These are phyloP conservation scores for Calvadosia cruxmelitensis DNA, from an alignment of 30 jellyfish, hydroid and myxozoan species.

Conservation along the genomic window DNA sequence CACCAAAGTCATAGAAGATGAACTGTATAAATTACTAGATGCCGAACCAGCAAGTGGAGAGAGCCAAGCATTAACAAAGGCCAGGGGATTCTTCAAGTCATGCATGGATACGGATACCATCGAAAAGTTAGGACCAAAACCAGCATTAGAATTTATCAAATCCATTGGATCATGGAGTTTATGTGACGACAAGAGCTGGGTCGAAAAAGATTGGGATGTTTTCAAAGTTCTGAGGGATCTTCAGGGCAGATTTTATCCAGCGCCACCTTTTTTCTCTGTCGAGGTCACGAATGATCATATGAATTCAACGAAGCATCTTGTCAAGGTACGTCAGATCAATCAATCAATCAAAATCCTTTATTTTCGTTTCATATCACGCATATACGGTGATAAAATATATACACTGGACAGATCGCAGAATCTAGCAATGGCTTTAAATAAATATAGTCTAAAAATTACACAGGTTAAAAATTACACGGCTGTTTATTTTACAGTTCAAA, in stretches of 20 bases:
- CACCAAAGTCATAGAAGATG: slow-evolving; percentile 69
- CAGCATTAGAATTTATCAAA: slow-evolving; percentile 69
- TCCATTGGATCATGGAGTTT: slow-evolving; percentile 69
- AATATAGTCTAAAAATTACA: too few relatives aligned
- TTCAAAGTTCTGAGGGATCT: slow-evolving; percentile 35
- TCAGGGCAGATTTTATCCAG: slow-evolving; percentile 78
- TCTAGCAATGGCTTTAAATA: too few relatives aligned
- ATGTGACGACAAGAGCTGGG: slow-evolving; percentile 55
- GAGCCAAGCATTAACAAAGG: slow-evolving; percentile 77
- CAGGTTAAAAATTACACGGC: too few relatives aligned
- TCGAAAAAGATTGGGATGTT: slow-evolving; percentile 49
- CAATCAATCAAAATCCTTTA: too few relatives aligned
- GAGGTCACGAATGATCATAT: slow-evolving; percentile 93
- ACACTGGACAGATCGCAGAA: too few relatives aligned
- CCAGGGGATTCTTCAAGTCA: slow-evolving; percentile 59
- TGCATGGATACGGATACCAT: slow-evolving; percentile 64
- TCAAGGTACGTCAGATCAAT: slow-evolving; percentile 36
- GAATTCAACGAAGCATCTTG: slow-evolving; percentile 81
- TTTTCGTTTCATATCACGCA: too few relatives aligned
- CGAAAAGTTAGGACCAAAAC: slow-evolving; percentile 55
- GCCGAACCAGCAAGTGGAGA: slow-evolving; percentile 59
- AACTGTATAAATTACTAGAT: slow-evolving; percentile 44
- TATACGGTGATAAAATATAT: too few relatives aligned
- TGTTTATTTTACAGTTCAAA: too few relatives aligned
- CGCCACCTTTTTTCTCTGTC: slow-evolving; percentile 90